Evolutionary conservation across 2,888 invertebrate genomes (phyloP), one percentile per base, ranked within the genome.

Genomic region (Strigamia crassipes): DNA sequence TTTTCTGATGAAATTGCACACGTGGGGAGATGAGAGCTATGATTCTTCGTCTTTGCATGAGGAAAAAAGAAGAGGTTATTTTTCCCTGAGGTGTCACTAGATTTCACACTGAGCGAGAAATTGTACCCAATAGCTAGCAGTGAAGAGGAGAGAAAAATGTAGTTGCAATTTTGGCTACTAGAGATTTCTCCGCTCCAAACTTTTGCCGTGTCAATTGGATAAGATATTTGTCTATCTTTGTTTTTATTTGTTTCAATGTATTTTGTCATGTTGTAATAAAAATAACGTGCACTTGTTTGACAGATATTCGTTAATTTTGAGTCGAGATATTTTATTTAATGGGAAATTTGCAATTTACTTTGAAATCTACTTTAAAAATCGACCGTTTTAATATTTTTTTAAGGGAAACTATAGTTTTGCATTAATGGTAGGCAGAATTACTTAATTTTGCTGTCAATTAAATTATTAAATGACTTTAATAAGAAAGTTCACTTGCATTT

Each of bases 1-100:
- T n/a, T 51, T 51, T 51, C 51, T 51, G 51, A 51, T 51, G 51
- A 51, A 51, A 51, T 51, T 51, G 51, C 51, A 51, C 51, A 51
- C 51, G 51, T 51, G 51, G 51, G 51, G 51, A 51, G 51, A 51
- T 51, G 51, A 51, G 51, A 51, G 51, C 51, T 51, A 51, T 51
- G 51, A 51, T 51, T 51, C 51, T 51, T 51, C 51, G 15, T 51
- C 51, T 51, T 51, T 51, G 51, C 51, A 51, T 51, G 51, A 51
- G 51, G 51, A 51, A 51, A 51, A 51, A 51, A 51, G 51, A 51
- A 51, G n/a, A 51, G 51, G 51, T 51, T 51, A 51, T 51, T 51
- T 51, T 51, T 51, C 51, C 51, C 51, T 51, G n/a, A 51, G 51
- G 51, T 51, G 51, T 51, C 51, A 51, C 51, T 51, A 51, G 51